Percentiles rank a stretch among this genome's conserved stretches.
phyloP scores from a whole-genome alignment of 2,888 invertebrate species.

The Microctonus aethiopoides region DNA sequence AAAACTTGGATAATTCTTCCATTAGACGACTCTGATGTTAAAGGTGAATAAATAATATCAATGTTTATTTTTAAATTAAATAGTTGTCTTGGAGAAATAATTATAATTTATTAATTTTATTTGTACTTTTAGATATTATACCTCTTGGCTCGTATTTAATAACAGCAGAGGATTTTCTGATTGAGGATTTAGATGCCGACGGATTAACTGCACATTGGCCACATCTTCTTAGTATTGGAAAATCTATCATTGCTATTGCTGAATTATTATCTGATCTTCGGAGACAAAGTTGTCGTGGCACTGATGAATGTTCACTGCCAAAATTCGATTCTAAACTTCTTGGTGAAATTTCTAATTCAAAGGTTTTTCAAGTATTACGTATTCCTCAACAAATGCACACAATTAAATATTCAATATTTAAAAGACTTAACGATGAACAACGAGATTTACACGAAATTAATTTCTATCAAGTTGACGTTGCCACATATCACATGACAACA shows the following conservation, averaged over 20 bases:
- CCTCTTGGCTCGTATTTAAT: constrained; percentile 59
- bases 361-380: constrained; percentile 56
- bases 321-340: constrained; percentile 45
- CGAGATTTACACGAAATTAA: constrained; percentile 47
- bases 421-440: constrained; percentile 38
- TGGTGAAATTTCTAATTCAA: constrained; percentile 48
- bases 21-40: constrained; percentile 53
- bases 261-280: constrained; percentile 48
- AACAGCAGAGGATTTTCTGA: constrained; percentile 50
- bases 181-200: constrained; percentile 44
- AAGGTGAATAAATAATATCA: constrained; percentile 47
- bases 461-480: constrained; percentile 48
- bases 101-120: neutral
- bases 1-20: constrained; percentile 58
- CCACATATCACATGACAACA: constrained; percentile 44
- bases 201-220: constrained; percentile 53
- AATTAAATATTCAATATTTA: constrained; percentile 48
- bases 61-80: neutral
- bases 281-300: constrained; percentile 44
- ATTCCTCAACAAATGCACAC: constrained; percentile 52
- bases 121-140: constrained; percentile 47
- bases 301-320: constrained; percentile 47
- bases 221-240: constrained; percentile 57
- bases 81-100: neutral
- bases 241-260: constrained; percentile 54